phyloP scores from a whole-genome alignment of 1,140 invertebrate genomes.

The Drosophila arizonae region DNA sequence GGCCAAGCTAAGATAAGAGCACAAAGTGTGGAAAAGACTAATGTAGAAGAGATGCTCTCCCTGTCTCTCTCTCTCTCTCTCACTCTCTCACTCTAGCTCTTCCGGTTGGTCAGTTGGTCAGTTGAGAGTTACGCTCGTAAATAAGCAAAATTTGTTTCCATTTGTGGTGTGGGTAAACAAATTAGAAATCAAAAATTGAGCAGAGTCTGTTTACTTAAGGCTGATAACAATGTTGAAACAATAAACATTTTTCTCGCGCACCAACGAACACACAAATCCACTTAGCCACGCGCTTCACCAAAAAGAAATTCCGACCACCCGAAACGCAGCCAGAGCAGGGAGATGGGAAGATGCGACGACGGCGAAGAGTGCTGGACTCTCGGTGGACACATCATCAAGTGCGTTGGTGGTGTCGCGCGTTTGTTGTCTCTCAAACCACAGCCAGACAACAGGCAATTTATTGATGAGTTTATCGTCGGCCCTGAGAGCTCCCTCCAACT shows the following conservation, averaged over 20 bases:
- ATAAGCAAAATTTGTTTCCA: constrained; percentile 62
- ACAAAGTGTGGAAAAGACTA: constrained; percentile 46
- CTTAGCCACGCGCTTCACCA: constrained; percentile 70
- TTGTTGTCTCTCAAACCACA: constrained; percentile 44
- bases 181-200: constrained; percentile 81
- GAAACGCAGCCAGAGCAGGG: constrained; percentile 12
- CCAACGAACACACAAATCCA: constrained; percentile 82
- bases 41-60: constrained; percentile 25
- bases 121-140: constrained; percentile 64
- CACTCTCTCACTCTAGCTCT: constrained; percentile 20
- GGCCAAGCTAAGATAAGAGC: constrained; percentile 44
- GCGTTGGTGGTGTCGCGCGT: constrained; percentile 41
- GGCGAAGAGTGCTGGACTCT: background rate
- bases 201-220: constrained; percentile 73
- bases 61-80: too few relatives aligned
- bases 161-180: constrained; percentile 68
- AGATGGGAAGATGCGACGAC: background rate
- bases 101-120: constrained; percentile 52
- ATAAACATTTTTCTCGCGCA: constrained; percentile 82
- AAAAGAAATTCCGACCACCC: constrained; percentile 55
- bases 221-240: constrained; percentile 83
- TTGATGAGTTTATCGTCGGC: constrained; percentile 81
- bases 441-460: constrained; percentile 76
- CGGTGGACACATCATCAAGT: constrained; percentile 39
- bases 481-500: constrained; percentile 6